Evolutionary conservation across 2,113 vertebrate species (phyloP).

Genomic region (Corythaixoides concolor): DNA sequence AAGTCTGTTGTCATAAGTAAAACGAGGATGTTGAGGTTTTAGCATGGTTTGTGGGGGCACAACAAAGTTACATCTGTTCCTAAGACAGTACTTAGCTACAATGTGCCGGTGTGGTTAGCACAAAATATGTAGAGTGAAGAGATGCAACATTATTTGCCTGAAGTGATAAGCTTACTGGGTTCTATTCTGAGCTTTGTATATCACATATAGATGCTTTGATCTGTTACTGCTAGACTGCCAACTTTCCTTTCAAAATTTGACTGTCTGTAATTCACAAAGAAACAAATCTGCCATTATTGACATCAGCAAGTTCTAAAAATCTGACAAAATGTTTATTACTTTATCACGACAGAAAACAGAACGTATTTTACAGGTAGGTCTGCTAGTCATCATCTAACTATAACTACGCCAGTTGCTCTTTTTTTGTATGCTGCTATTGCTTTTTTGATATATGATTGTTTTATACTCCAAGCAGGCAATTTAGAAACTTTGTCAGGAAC

Average conservation of each 20-base stretch:
- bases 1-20: constrained; percentile 32
- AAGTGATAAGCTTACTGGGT: constrained; percentile 8
- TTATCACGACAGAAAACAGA: neutral
- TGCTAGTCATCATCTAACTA: neutral
- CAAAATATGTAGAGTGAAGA: constrained; percentile 49
- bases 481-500: neutral
- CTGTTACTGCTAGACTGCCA: neutral
- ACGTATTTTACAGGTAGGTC: neutral
- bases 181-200: constrained; percentile 29
- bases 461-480: neutral
- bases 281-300: neutral
- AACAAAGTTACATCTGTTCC: constrained; percentile 69
- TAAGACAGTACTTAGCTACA: constrained; percentile 39
- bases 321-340: neutral
- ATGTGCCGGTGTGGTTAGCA: constrained; percentile 68
- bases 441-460: neutral
- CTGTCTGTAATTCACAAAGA: constrained; percentile 39
- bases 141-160: constrained; percentile 39
- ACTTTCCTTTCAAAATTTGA: constrained; percentile 49
- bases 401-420: neutral
- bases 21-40: constrained; percentile 78
- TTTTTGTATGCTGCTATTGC: neutral
- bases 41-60: constrained; percentile 73
- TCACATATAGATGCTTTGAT: constrained; percentile 56
- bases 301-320: neutral